Conservation (phyloP, 92 coral and sea anemone genomes). For the Palythoa grandis region DNA sequence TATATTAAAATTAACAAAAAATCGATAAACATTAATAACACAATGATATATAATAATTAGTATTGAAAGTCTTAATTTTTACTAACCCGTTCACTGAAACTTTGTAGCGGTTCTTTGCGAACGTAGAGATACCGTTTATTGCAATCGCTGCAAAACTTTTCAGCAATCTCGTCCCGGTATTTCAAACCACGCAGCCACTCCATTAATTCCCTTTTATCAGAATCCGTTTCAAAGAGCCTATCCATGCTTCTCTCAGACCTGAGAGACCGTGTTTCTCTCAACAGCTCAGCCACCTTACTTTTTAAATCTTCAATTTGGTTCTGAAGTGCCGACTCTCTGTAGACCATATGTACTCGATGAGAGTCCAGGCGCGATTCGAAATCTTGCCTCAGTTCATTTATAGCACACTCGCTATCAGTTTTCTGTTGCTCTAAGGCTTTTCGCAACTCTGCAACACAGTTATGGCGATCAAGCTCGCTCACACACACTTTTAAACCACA, state of each 20-base stretch:
- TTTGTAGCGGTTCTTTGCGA: conserved; percentile 80
- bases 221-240: conserved; percentile 60
- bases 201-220: conserved; percentile 67
- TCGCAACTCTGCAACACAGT: conserved; percentile 80
- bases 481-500: conserved; percentile 83
- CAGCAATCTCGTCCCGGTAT: conserved; percentile 86
- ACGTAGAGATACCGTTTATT: conserved; percentile 82
- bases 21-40: not conserved
- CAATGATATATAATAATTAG: not conserved
- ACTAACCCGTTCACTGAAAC: conserved; percentile 77
- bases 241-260: conserved; percentile 64
- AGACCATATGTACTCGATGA: conserved; percentile 90
- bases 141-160: conserved; percentile 79
- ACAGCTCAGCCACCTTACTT: conserved; percentile 64
- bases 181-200: conserved; percentile 86
- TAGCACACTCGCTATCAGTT: conserved; percentile 35
- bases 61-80: not conserved
- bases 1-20: not conserved
- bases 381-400: conserved; percentile 66
- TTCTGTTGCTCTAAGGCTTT: conserved; percentile 71
- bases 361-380: conserved; percentile 79
- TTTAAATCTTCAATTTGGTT: conserved; percentile 86
- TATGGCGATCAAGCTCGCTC: conserved; percentile 74
- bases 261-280: conserved; percentile 67
- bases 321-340: conserved; percentile 82